These are phyloP conservation scores for Mythimna ferrago DNA, from an alignment of 2,888 invertebrate genomes.

Conservation along the genomic window DNA sequence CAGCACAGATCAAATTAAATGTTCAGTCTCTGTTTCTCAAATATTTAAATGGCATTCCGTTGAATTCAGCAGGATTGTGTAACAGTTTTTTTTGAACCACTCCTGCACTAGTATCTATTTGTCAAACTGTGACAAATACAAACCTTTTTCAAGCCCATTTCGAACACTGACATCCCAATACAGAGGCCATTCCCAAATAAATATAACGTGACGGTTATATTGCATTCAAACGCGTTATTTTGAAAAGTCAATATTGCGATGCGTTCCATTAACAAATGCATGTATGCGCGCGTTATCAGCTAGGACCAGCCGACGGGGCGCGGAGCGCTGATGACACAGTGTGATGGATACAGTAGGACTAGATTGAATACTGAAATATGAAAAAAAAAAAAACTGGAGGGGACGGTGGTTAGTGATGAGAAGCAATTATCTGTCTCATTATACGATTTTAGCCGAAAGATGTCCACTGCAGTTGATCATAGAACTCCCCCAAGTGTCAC, in stretches of 20 bases:
- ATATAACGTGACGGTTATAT: slow-evolving; percentile 48
- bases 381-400: not conserved
- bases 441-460: no score
- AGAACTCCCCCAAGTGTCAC: no score
- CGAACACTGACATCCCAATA: slow-evolving; percentile 32
- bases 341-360: slow-evolving; percentile 24
- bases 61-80: not conserved
- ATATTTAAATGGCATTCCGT: no score
- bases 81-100: not conserved
- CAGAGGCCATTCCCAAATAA: slow-evolving; percentile 41
- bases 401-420: no score
- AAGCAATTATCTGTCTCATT: no score
- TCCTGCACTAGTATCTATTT: not conserved
- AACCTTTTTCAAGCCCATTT: slow-evolving; percentile 7
- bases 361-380: not conserved
- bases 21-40: no score
- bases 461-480: no score
- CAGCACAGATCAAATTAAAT: no score
- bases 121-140: not conserved
- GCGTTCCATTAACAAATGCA: slow-evolving; percentile 68
- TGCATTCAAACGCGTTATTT: slow-evolving; percentile 55
- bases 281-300: slow-evolving; percentile 65
- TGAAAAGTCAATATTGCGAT: slow-evolving; percentile 64
- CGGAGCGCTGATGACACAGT: slow-evolving; percentile 42
- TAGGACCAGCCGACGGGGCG: slow-evolving; percentile 53